Percentiles rank a stretch among this genome's conserved stretches.
phyloP scores from a whole-genome alignment of 2,888 invertebrate genomes.

The Chironomus tentans region DNA sequence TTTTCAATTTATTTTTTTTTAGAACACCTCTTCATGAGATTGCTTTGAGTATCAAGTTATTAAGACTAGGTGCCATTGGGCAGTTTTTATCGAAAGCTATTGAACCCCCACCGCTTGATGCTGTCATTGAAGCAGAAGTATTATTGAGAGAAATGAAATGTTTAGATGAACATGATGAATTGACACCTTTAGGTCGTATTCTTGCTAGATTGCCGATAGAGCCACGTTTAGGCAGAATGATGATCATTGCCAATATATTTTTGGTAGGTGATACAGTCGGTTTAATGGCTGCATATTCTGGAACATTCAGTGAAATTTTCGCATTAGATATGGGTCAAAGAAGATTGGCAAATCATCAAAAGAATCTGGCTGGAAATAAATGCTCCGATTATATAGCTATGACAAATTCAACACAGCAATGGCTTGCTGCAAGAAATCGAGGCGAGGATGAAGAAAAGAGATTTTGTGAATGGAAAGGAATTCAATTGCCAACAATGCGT shows the following conservation, averaged over 20 bases:
- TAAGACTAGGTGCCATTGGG: constrained; percentile 84
- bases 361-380: constrained; percentile 74
- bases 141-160: constrained; percentile 78
- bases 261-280: constrained; percentile 84
- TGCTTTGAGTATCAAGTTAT: constrained; percentile 76
- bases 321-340: constrained; percentile 65
- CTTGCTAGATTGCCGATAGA: constrained; percentile 93
- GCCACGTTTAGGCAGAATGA: constrained; percentile 93
- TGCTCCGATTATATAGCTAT: constrained; percentile 94
- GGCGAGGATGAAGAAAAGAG: constrained; percentile 67
- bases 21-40: constrained; percentile 93
- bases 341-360: constrained; percentile 73
- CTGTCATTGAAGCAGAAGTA: constrained; percentile 96
- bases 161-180: constrained; percentile 72
- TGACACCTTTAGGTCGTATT: constrained; percentile 89
- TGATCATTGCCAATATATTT: constrained; percentile 87
- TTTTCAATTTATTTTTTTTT: constrained; percentile 28
- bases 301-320: constrained; percentile 93
- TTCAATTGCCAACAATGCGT: constrained; percentile 80
- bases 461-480: constrained; percentile 87
- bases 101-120: constrained; percentile 94
- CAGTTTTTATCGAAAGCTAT: constrained; percentile 92
- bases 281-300: constrained; percentile 90
- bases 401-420: constrained; percentile 82
- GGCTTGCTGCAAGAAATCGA: constrained; percentile 58